Evolutionary conservation across 2,113 vertebrate species (phyloP), one percentile per base, ranked within the genome.

Genomic region (Aldabrachelys gigantea): DNA sequence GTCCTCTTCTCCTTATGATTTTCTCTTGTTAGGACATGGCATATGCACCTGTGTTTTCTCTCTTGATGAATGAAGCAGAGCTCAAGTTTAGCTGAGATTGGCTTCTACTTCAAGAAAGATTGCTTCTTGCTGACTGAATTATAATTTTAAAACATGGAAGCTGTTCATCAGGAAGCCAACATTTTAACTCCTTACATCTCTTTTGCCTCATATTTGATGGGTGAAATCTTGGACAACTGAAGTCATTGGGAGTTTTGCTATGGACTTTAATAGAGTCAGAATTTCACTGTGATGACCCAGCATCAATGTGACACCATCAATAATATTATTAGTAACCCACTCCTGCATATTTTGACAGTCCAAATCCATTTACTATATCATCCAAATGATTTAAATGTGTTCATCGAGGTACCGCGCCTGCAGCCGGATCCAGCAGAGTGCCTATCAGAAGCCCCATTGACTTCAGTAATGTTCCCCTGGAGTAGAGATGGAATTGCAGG

Each of bases 371-470:
- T 95, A 96, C 92, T 56, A 25, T 76, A 47, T 89, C 94, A 96
- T 94, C 93, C 97, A 94, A 91, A 94, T 22, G 81, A 96, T 90
- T 93, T 87, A 93, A 93, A 96, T 44, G 57, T 53, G 44, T 75
- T 89, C 47, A 0, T 92, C 92, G 85, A 92, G 83, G 89, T 93
- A 94, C 89, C 80, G 8, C 79, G 89, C 89, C 91, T 84, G 81
- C 88, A 83, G 90, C 81, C 52, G 89, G 19, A 3, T 89, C 5
- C 53, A 59, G 82, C 65, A 92, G 29, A 96, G 81, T 95, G 96
- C 89, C 10, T 97, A 92, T 95, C 95, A 92, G 93, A 96, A 96
- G 90, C 75, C 95, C 80, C 88, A 96, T 94, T 96, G 96, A 95
- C 93, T 95, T 91, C 97, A 89, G 89, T 96, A 94, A 94, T 94